Evolutionary conservation across 2,888 invertebrate species (phyloP).

Genomic region (Allolobophora icterica): DNA sequence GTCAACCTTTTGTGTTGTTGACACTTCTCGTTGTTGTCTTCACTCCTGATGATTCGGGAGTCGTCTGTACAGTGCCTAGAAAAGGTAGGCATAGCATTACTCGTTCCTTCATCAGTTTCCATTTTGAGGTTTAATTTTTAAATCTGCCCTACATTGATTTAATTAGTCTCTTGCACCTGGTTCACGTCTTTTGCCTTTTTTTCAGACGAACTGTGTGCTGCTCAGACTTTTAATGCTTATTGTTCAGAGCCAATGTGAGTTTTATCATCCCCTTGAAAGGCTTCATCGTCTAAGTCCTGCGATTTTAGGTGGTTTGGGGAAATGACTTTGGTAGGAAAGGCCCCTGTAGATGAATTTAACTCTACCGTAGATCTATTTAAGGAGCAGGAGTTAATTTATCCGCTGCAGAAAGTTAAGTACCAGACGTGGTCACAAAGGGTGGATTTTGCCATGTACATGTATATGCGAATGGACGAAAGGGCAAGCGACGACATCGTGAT

Average conservation of each 20-base stretch:
- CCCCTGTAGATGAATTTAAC: background rate
- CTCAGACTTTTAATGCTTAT: background rate
- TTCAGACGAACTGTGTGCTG: background rate
- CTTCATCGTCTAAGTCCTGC: background rate
- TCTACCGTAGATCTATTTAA: background rate
- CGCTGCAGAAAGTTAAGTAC: background rate
- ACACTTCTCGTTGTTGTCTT: background rate
- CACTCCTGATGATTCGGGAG: background rate
- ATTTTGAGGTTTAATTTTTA: background rate
- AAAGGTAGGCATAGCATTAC: background rate
- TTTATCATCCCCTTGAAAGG: background rate
- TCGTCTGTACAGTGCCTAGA: background rate
- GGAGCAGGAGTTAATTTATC: background rate
- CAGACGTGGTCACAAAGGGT: background rate
- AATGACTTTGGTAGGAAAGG: background rate
- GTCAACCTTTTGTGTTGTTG: slow-evolving; percentile 5
- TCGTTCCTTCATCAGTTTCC: background rate
- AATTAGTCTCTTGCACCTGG: background rate
- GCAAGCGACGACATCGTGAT: background rate
- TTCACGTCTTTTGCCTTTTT: slow-evolving; percentile 5
- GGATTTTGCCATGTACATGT: background rate
- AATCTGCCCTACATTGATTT: background rate
- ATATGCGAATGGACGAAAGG: background rate
- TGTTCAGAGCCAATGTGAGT: background rate
- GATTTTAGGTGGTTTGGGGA: background rate